phyloP scores from a whole-genome alignment of 2,888 invertebrate species.

The Pandemis cinnamomeana region DNA sequence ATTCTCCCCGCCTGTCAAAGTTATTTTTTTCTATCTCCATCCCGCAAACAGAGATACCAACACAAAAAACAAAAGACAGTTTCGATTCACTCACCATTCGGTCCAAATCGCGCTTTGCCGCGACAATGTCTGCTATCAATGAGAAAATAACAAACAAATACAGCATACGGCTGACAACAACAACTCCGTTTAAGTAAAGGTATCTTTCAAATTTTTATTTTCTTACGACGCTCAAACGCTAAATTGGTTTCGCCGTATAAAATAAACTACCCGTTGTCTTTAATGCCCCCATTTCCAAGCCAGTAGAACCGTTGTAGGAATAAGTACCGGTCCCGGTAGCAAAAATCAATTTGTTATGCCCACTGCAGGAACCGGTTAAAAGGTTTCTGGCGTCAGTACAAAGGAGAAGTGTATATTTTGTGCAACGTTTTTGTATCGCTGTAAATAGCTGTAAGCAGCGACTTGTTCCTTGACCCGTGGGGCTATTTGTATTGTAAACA shows the following conservation, averaged over 20 bases:
- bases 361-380: constrained; percentile 32
- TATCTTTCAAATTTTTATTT: neutral
- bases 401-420: constrained; percentile 27
- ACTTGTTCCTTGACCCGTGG: constrained; percentile 3
- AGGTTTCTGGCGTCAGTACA: constrained; percentile 36
- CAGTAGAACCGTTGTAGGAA: constrained; percentile 12
- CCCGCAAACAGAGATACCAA: no score
- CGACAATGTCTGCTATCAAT: no score
- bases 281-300: constrained; percentile 1
- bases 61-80: no score
- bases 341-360: constrained; percentile 42
- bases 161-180: no score
- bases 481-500: constrained; percentile 4
- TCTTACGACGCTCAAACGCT: neutral
- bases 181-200: neutral
- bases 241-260: constrained; percentile 18
- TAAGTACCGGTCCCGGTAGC: constrained; percentile 1
- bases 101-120: no score
- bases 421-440: constrained; percentile 13
- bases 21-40: no score
- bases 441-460: neutral
- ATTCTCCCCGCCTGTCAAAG: no score
- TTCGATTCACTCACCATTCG: no score
- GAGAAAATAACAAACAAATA: no score
- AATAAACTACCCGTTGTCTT: constrained; percentile 24